phyloP scores from a whole-genome alignment of 2,113 vertebrate species.

The Eulacestoma nigropectus region DNA sequence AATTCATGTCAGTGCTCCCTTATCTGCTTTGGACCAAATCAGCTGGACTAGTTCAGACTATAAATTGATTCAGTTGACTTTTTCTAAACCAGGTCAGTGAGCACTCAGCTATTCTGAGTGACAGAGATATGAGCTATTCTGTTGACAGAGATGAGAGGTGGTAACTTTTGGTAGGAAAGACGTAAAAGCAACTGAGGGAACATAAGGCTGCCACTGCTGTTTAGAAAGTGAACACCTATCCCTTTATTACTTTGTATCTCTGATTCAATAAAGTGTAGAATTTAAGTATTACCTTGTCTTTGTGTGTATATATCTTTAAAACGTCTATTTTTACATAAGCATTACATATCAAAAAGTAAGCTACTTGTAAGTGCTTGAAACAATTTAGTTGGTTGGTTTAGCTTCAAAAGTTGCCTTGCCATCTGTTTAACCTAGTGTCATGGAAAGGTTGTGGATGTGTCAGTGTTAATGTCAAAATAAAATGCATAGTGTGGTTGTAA shows the following conservation, averaged over 20 bases:
- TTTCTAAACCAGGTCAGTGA: background rate
- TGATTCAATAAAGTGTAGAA: background rate
- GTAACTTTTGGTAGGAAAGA: background rate
- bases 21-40: background rate
- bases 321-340: background rate
- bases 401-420: background rate
- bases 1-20: background rate
- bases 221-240: background rate
- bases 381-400: background rate
- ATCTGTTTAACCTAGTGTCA: background rate
- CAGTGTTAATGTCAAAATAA: background rate
- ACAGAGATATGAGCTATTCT: background rate
- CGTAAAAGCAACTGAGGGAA: background rate
- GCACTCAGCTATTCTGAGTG: too few relatives aligned
- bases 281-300: background rate
- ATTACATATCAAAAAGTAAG: background rate
- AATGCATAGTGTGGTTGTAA: background rate
- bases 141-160: background rate
- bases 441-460: background rate
- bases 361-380: background rate
- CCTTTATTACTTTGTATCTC: background rate
- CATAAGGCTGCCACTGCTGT: background rate
- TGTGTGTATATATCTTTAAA: background rate
- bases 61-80: background rate
- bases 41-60: background rate